Base-by-base conservation (phyloP, 30 jellyfish, hydroid and myxozoan genomes). In the Mastigias papua region DNA sequence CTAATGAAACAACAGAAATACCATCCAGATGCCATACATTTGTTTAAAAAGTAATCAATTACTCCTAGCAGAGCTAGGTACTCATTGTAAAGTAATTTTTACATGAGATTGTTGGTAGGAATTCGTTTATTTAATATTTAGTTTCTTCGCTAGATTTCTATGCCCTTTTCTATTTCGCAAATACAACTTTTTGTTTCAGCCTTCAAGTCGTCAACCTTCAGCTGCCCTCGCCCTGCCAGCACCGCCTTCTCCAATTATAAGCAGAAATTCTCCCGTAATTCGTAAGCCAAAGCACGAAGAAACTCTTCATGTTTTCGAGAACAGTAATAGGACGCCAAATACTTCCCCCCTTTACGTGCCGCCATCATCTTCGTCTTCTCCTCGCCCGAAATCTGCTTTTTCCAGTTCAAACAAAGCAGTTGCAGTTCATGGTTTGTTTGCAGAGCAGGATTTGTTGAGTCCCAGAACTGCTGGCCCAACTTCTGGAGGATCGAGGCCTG, bases 271-370 rank as follows among this genome's bases (percentile, higher is more conserved):
- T 17, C 48, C 87, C 63, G 49, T 46, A 25, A 73, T 26, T 23
- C 49, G 75, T 23, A 20, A 54, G 29, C 58, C 74, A 27, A 76
- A 76, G 31, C 87, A 76, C 73, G 87, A 76, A n/a, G 87, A 76
- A 37, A 76, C 74, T 17, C 16, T 76, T 46, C 87, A 76, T 31
- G 48, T 76, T 13, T 76, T 76, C 29, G 75, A 32, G 22, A 76
- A 21, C 34, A 70, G 51, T 19, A 65, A 26, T 5, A 21, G 48
- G 5, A 9, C 42, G 19, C 22, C 48, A 25, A 35, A 61, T 4
- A 6, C 73, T 6, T 26, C 29, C 22, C 73, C 73, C 8, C 25
- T 6, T 8, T 20, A 25, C 25, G 21, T 4, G 10, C 10, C 73
- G 21, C 25, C 25, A 4, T 25, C 25, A 6, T 25, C 73, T 4